phyloP scores from a whole-genome alignment of 2,797 vertebrate species.

The Coluber constrictor region DNA sequence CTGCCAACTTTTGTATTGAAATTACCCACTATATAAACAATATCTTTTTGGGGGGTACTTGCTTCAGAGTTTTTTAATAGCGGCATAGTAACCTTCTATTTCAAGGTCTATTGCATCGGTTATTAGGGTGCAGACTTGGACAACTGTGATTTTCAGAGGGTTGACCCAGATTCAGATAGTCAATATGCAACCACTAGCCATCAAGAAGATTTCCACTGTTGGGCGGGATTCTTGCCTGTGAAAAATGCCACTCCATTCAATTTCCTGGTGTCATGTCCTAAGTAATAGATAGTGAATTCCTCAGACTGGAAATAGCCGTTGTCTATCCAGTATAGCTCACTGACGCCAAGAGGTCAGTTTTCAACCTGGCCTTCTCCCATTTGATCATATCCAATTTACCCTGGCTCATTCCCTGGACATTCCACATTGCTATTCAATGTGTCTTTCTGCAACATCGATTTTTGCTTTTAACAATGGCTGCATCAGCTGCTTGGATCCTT shows the following conservation, averaged over 20 bases:
- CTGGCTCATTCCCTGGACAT: not conserved
- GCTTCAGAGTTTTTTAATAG: not conserved
- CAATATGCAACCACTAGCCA: not conserved
- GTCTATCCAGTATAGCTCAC: not conserved
- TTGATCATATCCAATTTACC: not conserved
- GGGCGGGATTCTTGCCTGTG: not conserved
- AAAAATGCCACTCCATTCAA: not conserved
- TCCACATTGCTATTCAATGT: not conserved
- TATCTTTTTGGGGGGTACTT: not conserved
- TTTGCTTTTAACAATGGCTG: not conserved
- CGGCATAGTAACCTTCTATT: not conserved
- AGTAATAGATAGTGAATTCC: not conserved
- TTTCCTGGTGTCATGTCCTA: not conserved
- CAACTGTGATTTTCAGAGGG: not conserved
- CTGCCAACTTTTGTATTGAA: not conserved
- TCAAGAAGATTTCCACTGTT: not conserved
- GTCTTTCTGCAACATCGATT: not conserved
- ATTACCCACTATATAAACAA: not conserved
- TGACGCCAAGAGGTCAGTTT: not conserved
- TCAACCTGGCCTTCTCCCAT: not conserved
- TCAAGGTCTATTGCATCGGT: not conserved
- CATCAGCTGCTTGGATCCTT: not conserved
- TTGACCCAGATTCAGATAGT: not conserved
- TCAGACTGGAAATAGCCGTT: not conserved
- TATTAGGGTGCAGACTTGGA: not conserved